Percentiles rank a stretch among this genome's conserved stretches.
Conservation (phyloP, 2,113 vertebrate species). For the Rhinolophus ferrumequinum region DNA sequence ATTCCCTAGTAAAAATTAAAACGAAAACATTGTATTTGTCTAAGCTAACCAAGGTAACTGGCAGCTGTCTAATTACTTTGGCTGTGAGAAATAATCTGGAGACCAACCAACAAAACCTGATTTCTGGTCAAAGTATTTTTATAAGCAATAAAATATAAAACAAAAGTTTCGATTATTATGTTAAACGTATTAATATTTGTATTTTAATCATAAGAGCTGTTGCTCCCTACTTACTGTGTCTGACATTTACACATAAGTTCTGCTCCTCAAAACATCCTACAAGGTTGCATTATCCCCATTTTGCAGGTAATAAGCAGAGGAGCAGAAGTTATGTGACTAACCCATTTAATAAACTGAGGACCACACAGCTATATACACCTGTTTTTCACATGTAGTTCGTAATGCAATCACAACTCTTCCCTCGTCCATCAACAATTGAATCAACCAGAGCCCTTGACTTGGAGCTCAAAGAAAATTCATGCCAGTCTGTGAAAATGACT, state of each 20-base stretch:
- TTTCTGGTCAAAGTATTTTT: slow-evolving; percentile 32
- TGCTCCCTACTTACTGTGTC: not conserved
- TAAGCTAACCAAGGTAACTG: slow-evolving; percentile 3
- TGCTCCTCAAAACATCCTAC: not conserved
- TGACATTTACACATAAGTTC: not conserved
- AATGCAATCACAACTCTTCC: not conserved
- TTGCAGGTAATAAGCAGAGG: not conserved
- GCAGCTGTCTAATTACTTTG: not conserved
- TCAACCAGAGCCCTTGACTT: not conserved
- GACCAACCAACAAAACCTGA: not conserved
- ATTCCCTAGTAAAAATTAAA: not conserved
- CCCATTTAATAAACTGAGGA: not conserved
- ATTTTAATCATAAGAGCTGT: not conserved
- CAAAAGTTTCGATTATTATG: not conserved
- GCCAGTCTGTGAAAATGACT: not conserved
- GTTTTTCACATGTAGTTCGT: not conserved
- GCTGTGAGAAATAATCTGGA: not conserved
- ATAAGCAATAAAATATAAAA: slow-evolving; percentile 50
- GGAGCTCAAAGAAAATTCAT: not conserved
- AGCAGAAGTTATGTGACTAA: not conserved
- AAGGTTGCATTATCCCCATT: not conserved
- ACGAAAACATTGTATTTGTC: not conserved
- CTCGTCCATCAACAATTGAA: not conserved
- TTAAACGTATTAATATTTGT: not conserved
- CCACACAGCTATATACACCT: not conserved